Percentiles rank a stretch among this genome's conserved stretches.
phyloP scores from a whole-genome alignment of 2,113 vertebrate genomes.

The Epinephelus cyanopodus region DNA sequence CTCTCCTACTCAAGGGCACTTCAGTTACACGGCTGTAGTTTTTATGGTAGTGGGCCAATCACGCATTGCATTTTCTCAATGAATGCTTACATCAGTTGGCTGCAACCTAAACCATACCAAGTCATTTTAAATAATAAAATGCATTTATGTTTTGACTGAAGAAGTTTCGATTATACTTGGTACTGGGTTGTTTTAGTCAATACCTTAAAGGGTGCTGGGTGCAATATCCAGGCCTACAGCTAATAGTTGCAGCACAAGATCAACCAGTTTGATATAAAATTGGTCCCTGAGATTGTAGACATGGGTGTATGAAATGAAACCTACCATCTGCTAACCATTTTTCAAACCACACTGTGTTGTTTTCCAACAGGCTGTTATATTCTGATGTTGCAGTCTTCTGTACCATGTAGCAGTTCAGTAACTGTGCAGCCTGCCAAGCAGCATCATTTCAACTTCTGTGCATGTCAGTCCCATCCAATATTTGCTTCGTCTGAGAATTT shows the following conservation, averaged over 20 bases:
- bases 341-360: not conserved
- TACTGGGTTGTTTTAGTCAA: too few relatives aligned
- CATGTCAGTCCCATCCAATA: not conserved
- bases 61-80: too few relatives aligned
- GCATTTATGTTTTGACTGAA: too few relatives aligned
- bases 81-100: too few relatives aligned
- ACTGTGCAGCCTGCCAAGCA: not conserved
- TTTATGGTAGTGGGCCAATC: too few relatives aligned
- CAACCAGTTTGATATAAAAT: not conserved
- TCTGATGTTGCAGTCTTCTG: not conserved
- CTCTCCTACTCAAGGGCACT: too few relatives aligned
- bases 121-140: too few relatives aligned
- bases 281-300: not conserved
- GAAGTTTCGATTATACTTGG: too few relatives aligned
- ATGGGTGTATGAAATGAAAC: not conserved
- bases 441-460: not conserved
- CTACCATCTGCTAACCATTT: not conserved
- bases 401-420: not conserved
- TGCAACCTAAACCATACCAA: too few relatives aligned
- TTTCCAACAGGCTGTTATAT: not conserved
- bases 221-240: not conserved
- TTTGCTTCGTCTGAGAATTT: not conserved
- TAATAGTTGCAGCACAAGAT: not conserved
- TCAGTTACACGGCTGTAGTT: too few relatives aligned
- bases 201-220: too few relatives aligned